These are phyloP conservation scores for Andrena camellia DNA, from an alignment of 2,888 invertebrate species.

Conservation along the genomic window DNA sequence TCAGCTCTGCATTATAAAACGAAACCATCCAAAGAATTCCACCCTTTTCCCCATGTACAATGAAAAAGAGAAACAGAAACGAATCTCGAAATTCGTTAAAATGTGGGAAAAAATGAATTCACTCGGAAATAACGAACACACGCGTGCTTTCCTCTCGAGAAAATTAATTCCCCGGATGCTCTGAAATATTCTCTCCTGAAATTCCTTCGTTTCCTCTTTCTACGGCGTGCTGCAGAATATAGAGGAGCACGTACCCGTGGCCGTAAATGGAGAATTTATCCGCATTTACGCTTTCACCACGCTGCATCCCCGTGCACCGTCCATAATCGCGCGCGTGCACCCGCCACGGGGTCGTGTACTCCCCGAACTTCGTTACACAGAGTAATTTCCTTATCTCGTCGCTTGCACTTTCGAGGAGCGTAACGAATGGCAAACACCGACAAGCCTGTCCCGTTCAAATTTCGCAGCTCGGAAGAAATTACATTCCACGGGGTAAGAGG, in stretches of 20 bases:
- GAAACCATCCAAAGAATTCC: not conserved
- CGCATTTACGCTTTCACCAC: slow-evolving; percentile 9
- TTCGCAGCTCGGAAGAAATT: slow-evolving; percentile 59
- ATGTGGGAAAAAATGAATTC: not conserved
- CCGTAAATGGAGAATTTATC: slow-evolving; percentile 22
- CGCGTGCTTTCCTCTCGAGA: not conserved
- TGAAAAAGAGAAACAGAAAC: not conserved
- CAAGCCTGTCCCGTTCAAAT: slow-evolving; percentile 11
- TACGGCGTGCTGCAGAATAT: not conserved
- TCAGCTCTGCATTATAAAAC: not conserved
- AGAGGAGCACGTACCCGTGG: not conserved
- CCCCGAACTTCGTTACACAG: slow-evolving; percentile 48
- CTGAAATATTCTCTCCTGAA: slow-evolving; percentile 6
- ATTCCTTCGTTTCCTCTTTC: slow-evolving; percentile 7
- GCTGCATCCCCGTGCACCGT: not conserved
- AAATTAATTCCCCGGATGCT: not conserved
- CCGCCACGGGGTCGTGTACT: not conserved
- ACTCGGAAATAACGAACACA: not conserved
- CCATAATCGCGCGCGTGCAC: slow-evolving; percentile 30
- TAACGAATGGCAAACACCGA: slow-evolving; percentile 55
- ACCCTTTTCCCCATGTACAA: too few relatives aligned
- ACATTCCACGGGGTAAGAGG: slow-evolving; percentile 24
- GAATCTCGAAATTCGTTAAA: not conserved
- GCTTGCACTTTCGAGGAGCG: slow-evolving; percentile 41
- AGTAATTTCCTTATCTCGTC: slow-evolving; percentile 48